Evolutionary conservation across 2,888 invertebrate species (phyloP).

Genomic region (Calliphora vomitoria): DNA sequence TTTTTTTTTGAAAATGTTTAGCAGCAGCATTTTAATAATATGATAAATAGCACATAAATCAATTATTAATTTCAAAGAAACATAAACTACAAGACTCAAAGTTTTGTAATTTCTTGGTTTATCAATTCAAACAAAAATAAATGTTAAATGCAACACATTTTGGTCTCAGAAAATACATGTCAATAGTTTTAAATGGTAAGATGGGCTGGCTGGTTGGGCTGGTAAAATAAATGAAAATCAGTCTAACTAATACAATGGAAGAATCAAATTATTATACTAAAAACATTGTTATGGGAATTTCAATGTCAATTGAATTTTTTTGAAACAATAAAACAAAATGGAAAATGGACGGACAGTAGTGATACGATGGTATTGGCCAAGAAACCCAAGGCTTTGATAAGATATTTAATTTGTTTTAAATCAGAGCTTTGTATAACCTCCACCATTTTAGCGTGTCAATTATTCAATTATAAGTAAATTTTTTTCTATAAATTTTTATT

Average conservation of each 20-base stretch:
- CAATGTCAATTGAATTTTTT: slow-evolving; percentile 21
- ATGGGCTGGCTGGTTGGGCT: background rate
- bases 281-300: slow-evolving; percentile 11
- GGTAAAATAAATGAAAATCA: background rate
- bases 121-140: background rate
- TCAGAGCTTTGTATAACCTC: too few species aligned
- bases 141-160: slow-evolving; percentile 12
- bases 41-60: slow-evolving; percentile 4
- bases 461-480: too few species aligned
- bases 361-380: background rate
- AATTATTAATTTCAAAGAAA: slow-evolving; percentile 4
- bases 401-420: too few species aligned
- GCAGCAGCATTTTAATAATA: background rate
- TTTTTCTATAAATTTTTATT: too few species aligned
- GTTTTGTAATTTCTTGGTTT: background rate
- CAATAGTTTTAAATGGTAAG: slow-evolving; percentile 4
- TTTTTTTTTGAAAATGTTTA: background rate
- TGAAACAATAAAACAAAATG: background rate
- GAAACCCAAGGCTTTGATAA: too few species aligned
- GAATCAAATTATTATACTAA: background rate
- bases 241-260: background rate
- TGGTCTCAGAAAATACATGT: slow-evolving; percentile 9
- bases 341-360: background rate
- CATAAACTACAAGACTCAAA: background rate
- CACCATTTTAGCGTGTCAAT: too few species aligned